Evolutionary conservation across 2,113 vertebrate species (phyloP).

Genomic region (Pelusios castaneus): DNA sequence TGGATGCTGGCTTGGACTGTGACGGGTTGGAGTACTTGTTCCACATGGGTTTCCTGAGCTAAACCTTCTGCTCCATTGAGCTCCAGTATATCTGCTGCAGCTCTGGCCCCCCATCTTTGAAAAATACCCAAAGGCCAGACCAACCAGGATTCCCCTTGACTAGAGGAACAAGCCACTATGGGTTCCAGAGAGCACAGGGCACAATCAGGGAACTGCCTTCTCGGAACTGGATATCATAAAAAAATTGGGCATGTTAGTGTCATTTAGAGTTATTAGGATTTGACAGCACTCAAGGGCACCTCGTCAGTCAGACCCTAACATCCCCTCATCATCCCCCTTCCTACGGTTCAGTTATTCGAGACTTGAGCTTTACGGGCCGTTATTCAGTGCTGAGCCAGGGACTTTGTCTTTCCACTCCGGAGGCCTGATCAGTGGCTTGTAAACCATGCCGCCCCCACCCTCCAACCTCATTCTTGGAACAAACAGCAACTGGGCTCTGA

Average conservation of each 20-base stretch:
- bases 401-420: neutral
- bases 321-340: neutral
- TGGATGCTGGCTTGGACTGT: neutral
- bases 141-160: neutral
- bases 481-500: neutral
- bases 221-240: neutral
- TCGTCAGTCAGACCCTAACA: too few relatives aligned
- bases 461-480: neutral
- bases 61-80: neutral
- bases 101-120: neutral
- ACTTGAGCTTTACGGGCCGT: neutral
- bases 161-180: neutral
- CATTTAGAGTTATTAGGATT: neutral
- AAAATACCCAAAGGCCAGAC: neutral
- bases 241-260: neutral
- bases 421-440: too few relatives aligned
- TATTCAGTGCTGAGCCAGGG: neutral
- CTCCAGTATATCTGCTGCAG: neutral
- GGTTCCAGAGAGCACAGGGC: neutral
- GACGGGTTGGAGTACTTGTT: neutral
- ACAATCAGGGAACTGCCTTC: neutral
- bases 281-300: neutral
- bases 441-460: neutral
- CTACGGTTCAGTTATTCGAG: neutral
- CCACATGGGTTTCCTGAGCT: neutral